Base-by-base conservation (phyloP, 2,797 vertebrate species). In the Antrozous pallidus region DNA sequence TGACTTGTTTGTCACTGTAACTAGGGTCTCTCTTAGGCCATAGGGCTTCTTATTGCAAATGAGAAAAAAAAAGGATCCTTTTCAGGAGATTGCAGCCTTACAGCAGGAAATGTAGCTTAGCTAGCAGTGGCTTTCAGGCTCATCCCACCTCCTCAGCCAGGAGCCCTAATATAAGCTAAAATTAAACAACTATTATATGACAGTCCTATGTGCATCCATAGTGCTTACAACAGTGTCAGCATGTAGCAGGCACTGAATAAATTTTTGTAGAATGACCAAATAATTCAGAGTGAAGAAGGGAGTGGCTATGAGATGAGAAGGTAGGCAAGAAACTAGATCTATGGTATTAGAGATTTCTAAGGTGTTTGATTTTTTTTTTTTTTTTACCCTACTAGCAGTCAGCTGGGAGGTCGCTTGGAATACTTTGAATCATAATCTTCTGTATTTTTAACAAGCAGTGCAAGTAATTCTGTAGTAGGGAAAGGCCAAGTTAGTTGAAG, bases 391-490 rank as follows among this genome's bases (percentile, higher is more conserved):
- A 49, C 65, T 22, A 83, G 42, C 79, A 77, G 47, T 77, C 28
- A 87, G 38, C 42, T 82, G 16, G 26, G 9, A 87, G 87, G 28
- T 75, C 45, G 47, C 79, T 65, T 65, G 58, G 42, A 81, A 49
- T 49, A 79, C 49, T 82, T 94, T 89, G 69, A 93, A 80, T 86
- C 74, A 73, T 81, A 81, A 54, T 86, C 47, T 77, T 88, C 40
- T 33, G 5, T 69, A 38, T 77, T 77, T 95, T 90, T 40, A 93
- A 11, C 85, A 94, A 74, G 33, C 26, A 14, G 13, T 78, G 2
- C 17, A 88, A 22, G 45, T 65, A 71, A 63, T 88, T 90, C 91
- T 91, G 73, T 56, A 63, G 49, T 78, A 70, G 17, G 87, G n/a
- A 90, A 77, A 88, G 61, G 51, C 24, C 54, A 92, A 81, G 16